phyloP scores from a whole-genome alignment of 2,888 invertebrate species.

The Julus scanicus region DNA sequence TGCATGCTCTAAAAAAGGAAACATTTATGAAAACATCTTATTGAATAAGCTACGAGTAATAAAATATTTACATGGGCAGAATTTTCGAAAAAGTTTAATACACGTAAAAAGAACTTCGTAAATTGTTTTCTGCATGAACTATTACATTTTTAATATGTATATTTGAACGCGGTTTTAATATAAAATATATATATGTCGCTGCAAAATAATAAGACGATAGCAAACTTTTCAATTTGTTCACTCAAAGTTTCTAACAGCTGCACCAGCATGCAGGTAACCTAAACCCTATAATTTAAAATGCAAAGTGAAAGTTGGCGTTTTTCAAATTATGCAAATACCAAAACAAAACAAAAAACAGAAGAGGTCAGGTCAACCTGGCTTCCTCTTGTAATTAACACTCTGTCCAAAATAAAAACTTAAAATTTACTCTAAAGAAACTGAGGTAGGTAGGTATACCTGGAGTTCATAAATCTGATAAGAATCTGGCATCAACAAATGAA shows the following conservation, averaged over 20 bases:
- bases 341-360: not conserved
- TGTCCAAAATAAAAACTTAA: not conserved
- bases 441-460: not conserved
- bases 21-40: not conserved
- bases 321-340: not conserved
- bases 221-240: not conserved
- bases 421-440: not conserved
- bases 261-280: not conserved
- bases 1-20: not conserved
- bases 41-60: not conserved
- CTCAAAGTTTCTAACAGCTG: not conserved
- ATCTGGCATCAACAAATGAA: not conserved
- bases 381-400: not conserved
- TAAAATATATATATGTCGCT: not conserved
- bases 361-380: not conserved
- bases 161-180: slow-evolving; percentile 32
- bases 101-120: not conserved
- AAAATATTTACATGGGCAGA: not conserved
- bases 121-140: not conserved
- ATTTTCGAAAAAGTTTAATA: not conserved
- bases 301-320: not conserved
- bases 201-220: not conserved
- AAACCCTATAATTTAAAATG: slow-evolving; percentile 23
- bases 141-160: slow-evolving; percentile 38
- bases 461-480: not conserved